phyloP scores from a whole-genome alignment of 2,113 vertebrate species.

The Lepus europaeus region DNA sequence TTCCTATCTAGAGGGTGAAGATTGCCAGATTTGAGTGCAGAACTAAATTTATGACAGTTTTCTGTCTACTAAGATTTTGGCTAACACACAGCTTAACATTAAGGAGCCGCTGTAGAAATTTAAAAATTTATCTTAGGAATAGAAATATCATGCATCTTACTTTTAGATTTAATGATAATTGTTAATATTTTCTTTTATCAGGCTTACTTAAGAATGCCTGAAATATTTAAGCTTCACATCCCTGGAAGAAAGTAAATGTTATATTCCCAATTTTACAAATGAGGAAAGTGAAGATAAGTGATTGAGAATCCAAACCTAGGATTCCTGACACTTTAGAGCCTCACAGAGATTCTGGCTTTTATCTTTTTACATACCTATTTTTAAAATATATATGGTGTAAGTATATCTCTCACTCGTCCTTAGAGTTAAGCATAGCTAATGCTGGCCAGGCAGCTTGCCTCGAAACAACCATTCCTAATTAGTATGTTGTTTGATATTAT shows the following conservation, averaged over 20 bases:
- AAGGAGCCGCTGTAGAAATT: neutral
- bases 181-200: conserved; percentile 29
- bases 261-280: neutral
- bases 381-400: neutral
- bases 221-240: conserved; percentile 24
- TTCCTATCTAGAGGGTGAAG: neutral
- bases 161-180: conserved; percentile 11
- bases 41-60: conserved; percentile 2
- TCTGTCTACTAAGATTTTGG: conserved; percentile 40
- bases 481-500: neutral
- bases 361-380: neutral
- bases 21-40: neutral
- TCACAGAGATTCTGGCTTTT: neutral
- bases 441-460: neutral
- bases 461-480: neutral
- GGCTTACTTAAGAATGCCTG: neutral
- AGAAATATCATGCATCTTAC: conserved; percentile 17
- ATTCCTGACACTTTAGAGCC: neutral
- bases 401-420: neutral
- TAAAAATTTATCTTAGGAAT: conserved; percentile 38
- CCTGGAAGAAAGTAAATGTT: conserved; percentile 2
- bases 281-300: neutral
- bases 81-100: neutral
- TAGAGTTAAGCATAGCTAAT: neutral
- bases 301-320: neutral